Base-by-base conservation (phyloP, 2,888 invertebrate species). In the Blastobasis lacticolella region DNA sequence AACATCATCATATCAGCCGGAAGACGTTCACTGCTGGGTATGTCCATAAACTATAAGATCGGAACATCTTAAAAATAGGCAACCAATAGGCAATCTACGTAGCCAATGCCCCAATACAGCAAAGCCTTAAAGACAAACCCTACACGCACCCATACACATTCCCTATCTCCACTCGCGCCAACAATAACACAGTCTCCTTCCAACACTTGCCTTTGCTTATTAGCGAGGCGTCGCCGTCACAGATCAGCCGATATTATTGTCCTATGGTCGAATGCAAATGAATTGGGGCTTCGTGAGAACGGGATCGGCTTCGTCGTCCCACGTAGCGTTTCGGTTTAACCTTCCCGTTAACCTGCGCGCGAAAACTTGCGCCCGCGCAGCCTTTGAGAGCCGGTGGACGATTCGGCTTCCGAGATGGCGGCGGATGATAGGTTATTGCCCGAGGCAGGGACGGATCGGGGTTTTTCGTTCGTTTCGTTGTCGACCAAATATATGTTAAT, bases 241-340 rank as follows among this genome's bases (percentile, higher is more conserved):
- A 52, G 64, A 65, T 65, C 54, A 50, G 47, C 55, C 59, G 70
- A 71, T 71, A 70, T 69, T 71, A 78, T 80, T 78, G 78, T 80
- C 68, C 67, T 54, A 50, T 57, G 57, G 63, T 61, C 61, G 61
- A 69, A 76, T 77, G 77, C 73, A 78, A 78, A 77, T 75, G 73
- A 73, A 69, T 72, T 63, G 61, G 59, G 52, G 57, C 61, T 70
- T 70, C 78, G 78, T 80, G 81, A 74, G 81, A 81, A 81, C 72
- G 62, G 64, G 65, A 68, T 69, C 69, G 64, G 57, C 52, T 50
- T 55, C 10, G 10, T 4, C 10, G 66, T 79, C 80, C 71, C 81
- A 80, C 79, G 78, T 65, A 66, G 63, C 66, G 69, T 64, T 71
- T 68, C 66, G 72, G 72, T 71, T 77, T 77, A 78, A 80, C 75